phyloP scores from a whole-genome alignment of 2,113 vertebrate genomes.

The Muntiacus reevesi region DNA sequence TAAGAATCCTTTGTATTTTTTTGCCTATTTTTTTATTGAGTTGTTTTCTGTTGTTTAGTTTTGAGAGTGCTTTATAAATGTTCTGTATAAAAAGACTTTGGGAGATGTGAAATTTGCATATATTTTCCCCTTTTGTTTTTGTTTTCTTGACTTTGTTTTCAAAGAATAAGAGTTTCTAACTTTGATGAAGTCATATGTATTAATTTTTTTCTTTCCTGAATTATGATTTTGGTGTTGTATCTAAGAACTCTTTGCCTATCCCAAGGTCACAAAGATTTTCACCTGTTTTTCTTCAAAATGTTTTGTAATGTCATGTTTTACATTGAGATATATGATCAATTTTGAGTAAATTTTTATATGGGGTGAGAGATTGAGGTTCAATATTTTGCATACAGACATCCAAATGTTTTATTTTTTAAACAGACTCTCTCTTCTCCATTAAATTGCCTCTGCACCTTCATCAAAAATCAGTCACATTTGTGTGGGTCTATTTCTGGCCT shows the following conservation, averaged over 20 bases:
- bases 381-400: not conserved
- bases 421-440: not conserved
- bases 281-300: not conserved
- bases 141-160: not conserved
- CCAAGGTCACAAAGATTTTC: not conserved
- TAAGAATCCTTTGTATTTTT: not conserved
- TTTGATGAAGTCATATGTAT: not conserved
- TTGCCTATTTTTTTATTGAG: not conserved
- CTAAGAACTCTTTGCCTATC: not conserved
- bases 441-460: not conserved
- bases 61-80: conserved; percentile 14
- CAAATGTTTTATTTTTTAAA: not conserved
- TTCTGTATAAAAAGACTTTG: not conserved
- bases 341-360: not conserved
- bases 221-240: not conserved
- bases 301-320: not conserved
- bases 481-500: not conserved
- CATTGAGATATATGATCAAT: not conserved
- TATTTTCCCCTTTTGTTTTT: not conserved
- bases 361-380: not conserved
- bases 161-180: not conserved
- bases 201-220: not conserved
- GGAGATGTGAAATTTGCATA: not conserved
- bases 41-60: not conserved
- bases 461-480: not conserved